Conservation (phyloP, 2,888 invertebrate species). For the Conomelus anceps region DNA sequence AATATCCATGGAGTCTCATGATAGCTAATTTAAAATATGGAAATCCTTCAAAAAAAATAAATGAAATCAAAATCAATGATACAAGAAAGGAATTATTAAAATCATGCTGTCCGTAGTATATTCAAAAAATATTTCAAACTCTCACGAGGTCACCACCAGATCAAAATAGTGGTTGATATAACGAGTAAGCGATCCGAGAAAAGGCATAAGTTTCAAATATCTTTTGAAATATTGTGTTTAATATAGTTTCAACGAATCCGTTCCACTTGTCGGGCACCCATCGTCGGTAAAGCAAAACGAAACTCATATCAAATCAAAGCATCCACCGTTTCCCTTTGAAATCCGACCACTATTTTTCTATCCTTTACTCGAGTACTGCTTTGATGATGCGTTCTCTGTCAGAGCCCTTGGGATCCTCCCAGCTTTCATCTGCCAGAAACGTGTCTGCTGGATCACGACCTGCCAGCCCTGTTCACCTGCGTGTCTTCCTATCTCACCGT, state of each 20-base stretch:
- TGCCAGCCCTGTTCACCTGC: not conserved
- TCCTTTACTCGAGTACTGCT: not conserved
- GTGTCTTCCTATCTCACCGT: too few relatives aligned
- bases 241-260: not conserved
- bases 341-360: not conserved
- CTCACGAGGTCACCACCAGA: not conserved
- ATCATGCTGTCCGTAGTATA: too few relatives aligned
- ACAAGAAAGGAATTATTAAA: too few relatives aligned
- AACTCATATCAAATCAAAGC: not conserved
- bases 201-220: not conserved
- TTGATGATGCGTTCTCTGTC: not conserved
- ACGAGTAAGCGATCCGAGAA: not conserved
- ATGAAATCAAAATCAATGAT: too few relatives aligned
- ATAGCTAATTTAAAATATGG: too few relatives aligned
- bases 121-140: too few relatives aligned
- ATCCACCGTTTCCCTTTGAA: not conserved
- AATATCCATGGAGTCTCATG: too few relatives aligned
- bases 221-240: not conserved
- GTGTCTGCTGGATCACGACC: conserved; percentile 8
- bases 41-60: too few relatives aligned
- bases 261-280: not conserved
- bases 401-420: not conserved
- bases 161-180: not conserved
- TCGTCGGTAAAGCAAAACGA: not conserved
- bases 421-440: not conserved